phyloP scores from a whole-genome alignment of 2,888 invertebrate species.

The Pseudococcus jackbeardsleyi region DNA sequence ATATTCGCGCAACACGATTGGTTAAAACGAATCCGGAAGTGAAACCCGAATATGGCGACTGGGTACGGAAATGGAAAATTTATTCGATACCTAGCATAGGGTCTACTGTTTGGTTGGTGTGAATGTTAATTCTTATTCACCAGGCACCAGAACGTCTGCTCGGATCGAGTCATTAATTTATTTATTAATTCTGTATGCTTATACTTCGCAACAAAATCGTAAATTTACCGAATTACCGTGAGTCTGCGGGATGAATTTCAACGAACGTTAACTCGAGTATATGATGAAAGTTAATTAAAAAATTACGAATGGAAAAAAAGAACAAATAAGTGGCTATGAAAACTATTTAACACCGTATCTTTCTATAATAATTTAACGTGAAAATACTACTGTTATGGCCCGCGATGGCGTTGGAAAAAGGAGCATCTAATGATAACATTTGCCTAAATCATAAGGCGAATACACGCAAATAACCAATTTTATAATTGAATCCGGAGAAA shows the following conservation, averaged over 20 bases:
- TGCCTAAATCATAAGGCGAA: background rate
- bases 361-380: constrained; percentile 34
- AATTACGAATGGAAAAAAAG: constrained; percentile 21
- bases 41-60: constrained; percentile 57
- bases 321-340: constrained; percentile 39
- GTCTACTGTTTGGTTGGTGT: constrained; percentile 29
- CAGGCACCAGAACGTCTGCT: constrained; percentile 47
- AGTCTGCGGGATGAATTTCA: background rate
- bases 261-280: constrained; percentile 15
- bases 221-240: background rate
- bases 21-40: constrained; percentile 57
- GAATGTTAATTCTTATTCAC: constrained; percentile 46
- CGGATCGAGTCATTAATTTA: constrained; percentile 58
- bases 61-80: constrained; percentile 56
- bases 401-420: background rate
- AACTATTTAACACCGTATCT: constrained; percentile 18
- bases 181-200: constrained; percentile 19
- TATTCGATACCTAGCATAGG: constrained; percentile 40
- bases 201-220: constrained; percentile 29
- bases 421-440: background rate
- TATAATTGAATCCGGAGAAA: background rate
- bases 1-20: constrained; percentile 53
- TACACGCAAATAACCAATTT: background rate
- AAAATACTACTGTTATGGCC: constrained; percentile 18
- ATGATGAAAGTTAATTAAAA: constrained; percentile 44